Evolutionary conservation across 1,140 invertebrate genomes (phyloP), one percentile per base, ranked within the genome.

Genomic region (Potamilus streckersoni): DNA sequence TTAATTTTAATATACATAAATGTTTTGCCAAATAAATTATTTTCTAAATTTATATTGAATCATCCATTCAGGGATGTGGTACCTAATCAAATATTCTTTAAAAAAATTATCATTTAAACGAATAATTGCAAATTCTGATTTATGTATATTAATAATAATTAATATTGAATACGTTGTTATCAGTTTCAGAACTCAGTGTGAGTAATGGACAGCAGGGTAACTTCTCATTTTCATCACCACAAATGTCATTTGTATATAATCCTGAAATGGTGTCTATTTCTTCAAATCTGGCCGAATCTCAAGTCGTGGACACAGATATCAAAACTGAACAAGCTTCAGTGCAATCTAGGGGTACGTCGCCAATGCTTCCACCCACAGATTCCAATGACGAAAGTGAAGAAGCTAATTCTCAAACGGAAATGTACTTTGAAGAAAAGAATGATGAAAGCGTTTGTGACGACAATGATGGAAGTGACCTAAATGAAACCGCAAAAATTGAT

Each of bases 281-380:
- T 15, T 69, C 57, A 71, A 55, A 57, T 56, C 23, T 64, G 15
- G 49, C 69, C 12, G 63, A 77, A 14, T 14, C 55, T 3, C 56
- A 20, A 20, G 61, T 63, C 15, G 64, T 64, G n/a, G 69, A 59
- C 23, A 69, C 31, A 62, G 66, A 69, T 23, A 62, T 82, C 38
- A 84, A 84, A 74, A 67, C 79, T 2, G 85, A 86, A 71, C 63
- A 67, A 27, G 79, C 86, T 56, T 74, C 75, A 27, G 81, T 86
- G 20, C 82, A 86, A 74, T 88, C 87, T 66, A 77, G 85, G 27
- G 87, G 87, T 49, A 86, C 84, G 2, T 88, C 87, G 12, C 87
- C 87, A 13, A 88, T 88, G 81, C 71, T 84, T 69, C 81, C 82
- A 16, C 79, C 79, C 8, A 79, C 57, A 61, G 80, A 78, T 63